Evolutionary conservation across 2,888 invertebrate genomes (phyloP), one percentile per base, ranked within the genome.

Genomic region (Homarus gammarus): DNA sequence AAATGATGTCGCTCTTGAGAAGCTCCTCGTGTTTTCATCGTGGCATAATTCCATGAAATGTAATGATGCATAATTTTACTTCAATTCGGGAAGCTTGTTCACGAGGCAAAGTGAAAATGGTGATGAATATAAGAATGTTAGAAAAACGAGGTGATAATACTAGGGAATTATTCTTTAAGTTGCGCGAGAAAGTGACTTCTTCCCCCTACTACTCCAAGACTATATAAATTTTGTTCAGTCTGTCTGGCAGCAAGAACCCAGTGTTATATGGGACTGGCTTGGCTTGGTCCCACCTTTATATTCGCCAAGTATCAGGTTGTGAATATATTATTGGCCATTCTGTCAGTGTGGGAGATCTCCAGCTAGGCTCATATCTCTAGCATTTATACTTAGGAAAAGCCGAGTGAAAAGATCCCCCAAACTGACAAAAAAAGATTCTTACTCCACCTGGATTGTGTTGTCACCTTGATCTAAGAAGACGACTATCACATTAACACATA

Each of bases 121-220:
- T 44, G 56, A 56, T 3, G 18, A 36, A 5, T 0, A 31, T 1
- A 12, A 33, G 12, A 70, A 22, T 15, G 70, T 6, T 10, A 27
- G 70, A 70, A 36, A 31, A n/a, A 12, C 2, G 40, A 40, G 72
- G 38, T 12, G 72, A 27, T 36, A 40, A 72, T 36, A 70, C 0
- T 3, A 40, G 38, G 3, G 31, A n/a, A n/a, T 18, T 36, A n/a
- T 72, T 31, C 31, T 10, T 33, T 31, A 27, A 36, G 18, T 15
- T 22, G 38, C 72, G 72, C 0, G 72, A 3, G 18, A 38, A 18
- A 72, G 38, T 44, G 75, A 49, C 40, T 36, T 83, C 51, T 83
- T 83, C 72, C 72, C 51, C 33, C 33, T 83, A 36, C 72, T 83
- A 49, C 72, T 72, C 49, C 51, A 44, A 56, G 38, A 51, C 72